Conservation (phyloP, 35 echinoderm and acorn worm species). For the Ptychodera flava region DNA sequence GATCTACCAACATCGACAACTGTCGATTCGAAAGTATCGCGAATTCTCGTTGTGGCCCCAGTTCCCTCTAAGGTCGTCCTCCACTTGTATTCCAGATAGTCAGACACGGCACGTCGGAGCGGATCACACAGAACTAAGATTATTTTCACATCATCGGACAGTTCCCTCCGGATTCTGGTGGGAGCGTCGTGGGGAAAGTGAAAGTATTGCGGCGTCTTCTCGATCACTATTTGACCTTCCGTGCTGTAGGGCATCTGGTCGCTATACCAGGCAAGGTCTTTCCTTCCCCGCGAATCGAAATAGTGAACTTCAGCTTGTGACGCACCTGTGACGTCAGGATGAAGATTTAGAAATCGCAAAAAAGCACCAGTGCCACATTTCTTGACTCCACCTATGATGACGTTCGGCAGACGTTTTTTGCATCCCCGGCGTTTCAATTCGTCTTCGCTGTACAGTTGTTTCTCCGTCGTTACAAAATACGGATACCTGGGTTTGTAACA, state of each 20-base stretch:
- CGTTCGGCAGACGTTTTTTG: background rate
- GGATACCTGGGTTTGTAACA: background rate
- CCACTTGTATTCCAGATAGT: background rate
- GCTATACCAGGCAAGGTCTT: background rate
- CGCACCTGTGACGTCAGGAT: background rate
- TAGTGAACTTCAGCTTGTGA: background rate
- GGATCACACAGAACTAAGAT: background rate
- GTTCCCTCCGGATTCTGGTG: background rate
- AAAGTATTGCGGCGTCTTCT: background rate
- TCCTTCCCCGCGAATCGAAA: background rate
- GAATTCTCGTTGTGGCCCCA: background rate
- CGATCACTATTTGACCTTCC: background rate
- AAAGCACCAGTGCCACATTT: background rate
- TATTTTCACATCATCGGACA: background rate
- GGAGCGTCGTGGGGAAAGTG: background rate
- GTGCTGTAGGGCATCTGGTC: background rate
- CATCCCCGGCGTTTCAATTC: background rate
- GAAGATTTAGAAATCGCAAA: background rate
- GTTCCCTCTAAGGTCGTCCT: too few relatives aligned
- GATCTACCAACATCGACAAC: background rate
- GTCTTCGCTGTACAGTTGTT: background rate
- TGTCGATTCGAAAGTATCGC: background rate
- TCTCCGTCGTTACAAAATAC: background rate
- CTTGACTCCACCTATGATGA: background rate
- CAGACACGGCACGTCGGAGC: background rate